Evolutionary conservation across 2,113 vertebrate genomes (phyloP).

Genomic region (Scortum barcoo): DNA sequence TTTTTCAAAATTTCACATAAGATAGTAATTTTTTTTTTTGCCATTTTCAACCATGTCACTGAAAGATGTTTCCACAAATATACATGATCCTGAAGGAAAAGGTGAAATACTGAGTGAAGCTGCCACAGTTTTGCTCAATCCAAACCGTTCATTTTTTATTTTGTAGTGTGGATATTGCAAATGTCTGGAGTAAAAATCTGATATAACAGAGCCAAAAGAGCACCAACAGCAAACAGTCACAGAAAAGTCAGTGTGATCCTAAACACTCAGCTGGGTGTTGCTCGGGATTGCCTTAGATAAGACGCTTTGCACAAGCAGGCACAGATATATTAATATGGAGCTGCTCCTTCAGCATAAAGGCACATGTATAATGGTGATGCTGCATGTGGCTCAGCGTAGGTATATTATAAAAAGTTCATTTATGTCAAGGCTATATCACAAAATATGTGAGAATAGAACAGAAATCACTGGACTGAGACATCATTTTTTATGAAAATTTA

Average conservation of each 20-base stretch:
- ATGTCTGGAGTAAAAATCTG: not conserved
- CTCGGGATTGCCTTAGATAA: not conserved
- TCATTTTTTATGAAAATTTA: too few species aligned
- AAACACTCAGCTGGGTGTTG: not conserved
- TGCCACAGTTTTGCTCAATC: conserved; percentile 36
- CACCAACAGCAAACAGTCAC: not conserved
- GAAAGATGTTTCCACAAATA: not conserved
- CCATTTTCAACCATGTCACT: not conserved
- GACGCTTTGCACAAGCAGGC: conserved; percentile 27
- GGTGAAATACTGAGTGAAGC: conserved; percentile 48
- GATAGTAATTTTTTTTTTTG: not conserved
- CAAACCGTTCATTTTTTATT: not conserved
- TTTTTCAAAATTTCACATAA: too few species aligned
- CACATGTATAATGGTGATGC: conserved; percentile 38
- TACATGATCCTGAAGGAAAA: not conserved
- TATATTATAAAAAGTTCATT: not conserved
- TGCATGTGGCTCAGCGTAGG: not conserved
- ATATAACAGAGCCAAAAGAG: not conserved
- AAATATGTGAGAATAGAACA: not conserved
- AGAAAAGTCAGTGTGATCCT: conserved; percentile 2
- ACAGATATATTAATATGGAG: conserved; percentile 5
- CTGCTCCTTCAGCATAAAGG: conserved; percentile 20
- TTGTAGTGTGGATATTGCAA: conserved; percentile 29
- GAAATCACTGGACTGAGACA: too few species aligned
- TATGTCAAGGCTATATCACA: too few species aligned